A percentile compares a stretch with the other conserved stretches of the same genome.
These are phyloP conservation scores for Sebastes baramenuke DNA, from an alignment of 2,797 vertebrate species.

Conservation along the genomic window DNA sequence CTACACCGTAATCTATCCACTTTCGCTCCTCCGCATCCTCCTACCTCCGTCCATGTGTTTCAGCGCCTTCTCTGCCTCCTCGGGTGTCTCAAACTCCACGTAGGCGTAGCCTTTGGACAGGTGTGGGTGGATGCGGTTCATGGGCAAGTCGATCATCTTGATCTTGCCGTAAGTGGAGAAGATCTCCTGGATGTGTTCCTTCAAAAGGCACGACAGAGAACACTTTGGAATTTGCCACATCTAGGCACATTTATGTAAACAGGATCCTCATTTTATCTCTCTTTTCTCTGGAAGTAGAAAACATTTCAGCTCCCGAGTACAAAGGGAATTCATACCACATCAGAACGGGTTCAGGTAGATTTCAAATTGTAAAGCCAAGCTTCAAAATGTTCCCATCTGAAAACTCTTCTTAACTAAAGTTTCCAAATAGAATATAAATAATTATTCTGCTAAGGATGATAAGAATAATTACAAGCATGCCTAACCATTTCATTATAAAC, in stretches of 20 bases:
- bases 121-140: slow-evolving; percentile 90
- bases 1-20: no score
- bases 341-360: not conserved
- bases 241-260: not conserved
- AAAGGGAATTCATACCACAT: not conserved
- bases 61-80: slow-evolving; percentile 92
- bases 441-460: not conserved
- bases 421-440: not conserved
- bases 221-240: not conserved
- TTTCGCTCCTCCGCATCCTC: not conserved
- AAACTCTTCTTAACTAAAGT: not conserved
- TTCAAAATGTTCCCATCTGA: not conserved
- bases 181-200: slow-evolving; percentile 97
- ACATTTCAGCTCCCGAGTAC: not conserved
- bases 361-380: not conserved
- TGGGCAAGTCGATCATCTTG: slow-evolving; percentile 95
- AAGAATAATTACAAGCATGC: not conserved
- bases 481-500: not conserved
- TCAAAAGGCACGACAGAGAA: not conserved
- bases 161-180: slow-evolving; percentile 95
- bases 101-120: slow-evolving; percentile 93
- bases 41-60: slow-evolving; percentile 96
- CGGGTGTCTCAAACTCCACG: slow-evolving; percentile 91
- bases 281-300: no score
- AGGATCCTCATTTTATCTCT: not conserved